phyloP scores from a whole-genome alignment of 2,888 invertebrate species.

The Drosophila tanythrix region DNA sequence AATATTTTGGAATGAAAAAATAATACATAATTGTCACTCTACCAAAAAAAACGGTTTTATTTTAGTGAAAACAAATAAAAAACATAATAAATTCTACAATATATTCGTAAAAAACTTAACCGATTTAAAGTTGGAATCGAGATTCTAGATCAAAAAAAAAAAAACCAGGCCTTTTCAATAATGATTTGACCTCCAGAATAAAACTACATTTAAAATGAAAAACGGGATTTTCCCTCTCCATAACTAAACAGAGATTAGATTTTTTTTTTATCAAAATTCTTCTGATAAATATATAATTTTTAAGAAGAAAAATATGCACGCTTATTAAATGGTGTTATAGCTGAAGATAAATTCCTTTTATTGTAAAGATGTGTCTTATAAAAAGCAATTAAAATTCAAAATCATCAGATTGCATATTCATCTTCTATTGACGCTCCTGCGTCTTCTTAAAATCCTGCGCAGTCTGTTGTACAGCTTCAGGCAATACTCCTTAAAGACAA shows the following conservation, averaged over 20 bases:
- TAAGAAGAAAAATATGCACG: not conserved
- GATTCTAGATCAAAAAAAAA: no score
- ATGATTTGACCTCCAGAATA: not conserved
- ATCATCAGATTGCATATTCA: no score
- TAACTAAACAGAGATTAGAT: no score
- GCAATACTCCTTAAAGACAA: not conserved
- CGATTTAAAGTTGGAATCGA: no score
- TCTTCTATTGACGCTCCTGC: conserved; percentile 19
- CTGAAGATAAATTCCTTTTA: not conserved
- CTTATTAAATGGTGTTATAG: not conserved
- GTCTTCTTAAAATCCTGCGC: not conserved
- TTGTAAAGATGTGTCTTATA: not conserved
- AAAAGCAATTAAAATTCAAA: not conserved
- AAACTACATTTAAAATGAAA: not conserved
- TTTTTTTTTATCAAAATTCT: no score
- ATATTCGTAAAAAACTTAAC: no score
- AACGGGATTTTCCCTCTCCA: not conserved
- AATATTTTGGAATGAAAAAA: not conserved
- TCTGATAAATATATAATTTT: not conserved
- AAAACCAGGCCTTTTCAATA: no score
- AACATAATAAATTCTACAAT: not conserved
- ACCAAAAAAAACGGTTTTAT: not conserved
- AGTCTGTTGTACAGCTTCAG: not conserved
- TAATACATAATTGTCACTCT: not conserved
- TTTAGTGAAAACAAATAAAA: not conserved